Evolutionary conservation across 2,113 vertebrate genomes (phyloP).

Genomic region (Catharus minimus): DNA sequence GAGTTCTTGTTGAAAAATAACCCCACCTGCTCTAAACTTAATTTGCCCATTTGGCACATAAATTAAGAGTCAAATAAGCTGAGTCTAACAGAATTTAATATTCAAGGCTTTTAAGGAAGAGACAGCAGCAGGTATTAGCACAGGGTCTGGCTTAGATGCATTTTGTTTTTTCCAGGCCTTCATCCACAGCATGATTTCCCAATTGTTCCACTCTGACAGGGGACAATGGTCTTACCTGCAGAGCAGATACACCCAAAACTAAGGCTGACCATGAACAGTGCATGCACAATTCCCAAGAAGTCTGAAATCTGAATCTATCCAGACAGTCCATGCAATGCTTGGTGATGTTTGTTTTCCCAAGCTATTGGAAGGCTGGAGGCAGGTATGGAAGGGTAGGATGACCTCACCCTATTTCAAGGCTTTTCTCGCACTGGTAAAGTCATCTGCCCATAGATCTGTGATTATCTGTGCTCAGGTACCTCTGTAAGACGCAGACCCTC

Average conservation of each 20-base stretch:
- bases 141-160: not conserved
- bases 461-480: not conserved
- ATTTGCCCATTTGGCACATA: not conserved
- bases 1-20: not conserved
- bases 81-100: not conserved
- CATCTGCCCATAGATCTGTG: not conserved
- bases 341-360: not conserved
- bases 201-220: not conserved
- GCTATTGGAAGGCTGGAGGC: not conserved
- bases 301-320: not conserved
- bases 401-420: not conserved
- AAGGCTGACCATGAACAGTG: not conserved
- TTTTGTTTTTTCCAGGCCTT: not conserved
- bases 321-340: not conserved
- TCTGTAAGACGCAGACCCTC: not conserved
- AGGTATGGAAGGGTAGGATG: not conserved
- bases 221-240: not conserved
- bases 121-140: not conserved
- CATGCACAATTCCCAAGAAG: not conserved
- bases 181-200: not conserved
- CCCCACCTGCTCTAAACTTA: not conserved
- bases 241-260: not conserved
- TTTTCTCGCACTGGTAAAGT: not conserved
- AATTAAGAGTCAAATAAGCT: not conserved
- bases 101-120: not conserved